A percentile compares a stretch with the other conserved stretches of the same genome.
phyloP scores from a whole-genome alignment of 2,797 vertebrate genomes.

The Xyrichtys novacula region DNA sequence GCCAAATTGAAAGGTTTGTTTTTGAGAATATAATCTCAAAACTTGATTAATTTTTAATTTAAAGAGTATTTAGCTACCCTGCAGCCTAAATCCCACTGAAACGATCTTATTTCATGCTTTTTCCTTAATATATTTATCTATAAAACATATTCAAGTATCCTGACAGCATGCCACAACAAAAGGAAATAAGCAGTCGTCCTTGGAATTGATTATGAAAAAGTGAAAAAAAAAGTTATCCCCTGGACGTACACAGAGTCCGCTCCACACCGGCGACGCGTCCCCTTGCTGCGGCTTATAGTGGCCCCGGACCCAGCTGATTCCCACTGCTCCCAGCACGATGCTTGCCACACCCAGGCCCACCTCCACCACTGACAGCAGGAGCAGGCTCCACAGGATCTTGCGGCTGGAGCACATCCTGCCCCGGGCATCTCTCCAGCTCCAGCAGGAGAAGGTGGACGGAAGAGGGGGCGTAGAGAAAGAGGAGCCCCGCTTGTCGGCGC shows the following conservation, averaged over 20 bases:
- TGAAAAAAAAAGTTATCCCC: conserved; percentile 9
- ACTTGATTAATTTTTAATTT: no score
- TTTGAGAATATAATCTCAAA: no score
- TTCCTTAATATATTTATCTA: no score
- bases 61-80: no score
- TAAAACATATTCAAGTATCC: no score
- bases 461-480: conserved; percentile 67
- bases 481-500: conserved; percentile 59
- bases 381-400: conserved; percentile 97
- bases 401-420: conserved; percentile 97
- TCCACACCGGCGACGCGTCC: conserved; percentile 99
- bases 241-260: conserved; percentile 97
- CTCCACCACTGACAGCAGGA: conserved; percentile 97
- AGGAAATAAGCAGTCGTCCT: no score
- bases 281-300: conserved; percentile 93
- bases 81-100: no score
- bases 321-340: conserved; percentile 96
- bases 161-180: no score
- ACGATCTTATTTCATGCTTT: no score
- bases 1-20: no score
- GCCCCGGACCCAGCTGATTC: conserved; percentile 90
- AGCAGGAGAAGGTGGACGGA: conserved; percentile 73
- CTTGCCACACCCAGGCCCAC: conserved; percentile 98
- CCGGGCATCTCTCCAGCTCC: conserved; percentile 92
- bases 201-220: conserved; percentile 23